A percentile compares a stretch with the other conserved stretches of the same genome.
These are phyloP conservation scores for Globia sparganii DNA, from an alignment of 2,888 invertebrate genomes.

Conservation along the genomic window DNA sequence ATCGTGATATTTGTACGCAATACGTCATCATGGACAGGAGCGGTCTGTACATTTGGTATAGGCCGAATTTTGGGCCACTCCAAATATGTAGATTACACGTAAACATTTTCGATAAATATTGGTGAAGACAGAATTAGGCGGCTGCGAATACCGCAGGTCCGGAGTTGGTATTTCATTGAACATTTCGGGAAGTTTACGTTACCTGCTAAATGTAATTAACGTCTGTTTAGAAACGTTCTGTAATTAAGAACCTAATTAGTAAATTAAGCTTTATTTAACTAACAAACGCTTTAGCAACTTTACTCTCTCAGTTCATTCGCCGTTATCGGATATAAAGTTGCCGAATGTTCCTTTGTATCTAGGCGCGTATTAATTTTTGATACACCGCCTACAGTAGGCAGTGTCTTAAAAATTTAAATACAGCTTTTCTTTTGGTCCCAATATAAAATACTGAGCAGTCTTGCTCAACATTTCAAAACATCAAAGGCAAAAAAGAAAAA, in stretches of 20 bases:
- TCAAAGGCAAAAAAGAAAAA: conserved; percentile 24
- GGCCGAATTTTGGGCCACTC: background rate
- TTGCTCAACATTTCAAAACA: background rate
- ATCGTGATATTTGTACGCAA: conserved; percentile 36
- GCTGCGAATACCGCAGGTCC: background rate
- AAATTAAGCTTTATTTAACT: background rate
- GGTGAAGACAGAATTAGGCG: conserved; percentile 22
- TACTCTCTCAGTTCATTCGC: background rate
- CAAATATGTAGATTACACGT: conserved; percentile 47
- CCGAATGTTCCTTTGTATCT: background rate
- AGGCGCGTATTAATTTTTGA: background rate
- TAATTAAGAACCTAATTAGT: background rate
- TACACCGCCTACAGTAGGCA: background rate
- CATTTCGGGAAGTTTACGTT: background rate
- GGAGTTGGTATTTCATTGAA: conserved; percentile 6
- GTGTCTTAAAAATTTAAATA: background rate
- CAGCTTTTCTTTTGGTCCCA: background rate
- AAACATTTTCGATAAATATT: conserved; percentile 51
- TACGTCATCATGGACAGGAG: conserved; percentile 18
- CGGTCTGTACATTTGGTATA: conserved; percentile 8
- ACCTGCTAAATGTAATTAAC: conserved; percentile 2
- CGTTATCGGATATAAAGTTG: background rate
- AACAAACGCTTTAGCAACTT: background rate
- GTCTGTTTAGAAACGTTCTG: background rate
- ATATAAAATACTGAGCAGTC: background rate